Percentiles rank a stretch among this genome's conserved stretches.
Conservation (phyloP, 2,888 invertebrate genomes). For the Cactoblastis cactorum region DNA sequence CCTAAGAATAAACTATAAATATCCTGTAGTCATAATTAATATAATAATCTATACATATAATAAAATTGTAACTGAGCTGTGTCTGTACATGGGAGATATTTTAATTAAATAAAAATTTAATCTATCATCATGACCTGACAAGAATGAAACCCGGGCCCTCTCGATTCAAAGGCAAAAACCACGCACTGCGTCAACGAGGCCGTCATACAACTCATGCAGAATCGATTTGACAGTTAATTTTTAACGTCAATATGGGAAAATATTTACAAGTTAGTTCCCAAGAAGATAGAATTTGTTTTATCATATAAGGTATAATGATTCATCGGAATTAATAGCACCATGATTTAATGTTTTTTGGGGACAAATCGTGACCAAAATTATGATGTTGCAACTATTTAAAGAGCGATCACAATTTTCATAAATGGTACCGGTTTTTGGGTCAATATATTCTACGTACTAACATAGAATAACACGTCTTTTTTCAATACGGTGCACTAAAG, state of each 20-base stretch:
- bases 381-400: not conserved
- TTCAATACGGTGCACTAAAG: not conserved
- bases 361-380: not conserved
- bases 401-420: not conserved
- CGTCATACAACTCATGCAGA: not conserved
- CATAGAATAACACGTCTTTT: not conserved
- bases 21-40: no score
- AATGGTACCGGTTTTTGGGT: not conserved
- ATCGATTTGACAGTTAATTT: not conserved
- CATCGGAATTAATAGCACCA: not conserved
- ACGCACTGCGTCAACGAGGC: no score
- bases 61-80: no score
- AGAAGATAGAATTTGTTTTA: not conserved
- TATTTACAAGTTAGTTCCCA: not conserved
- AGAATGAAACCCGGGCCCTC: no score
- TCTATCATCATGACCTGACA: no score
- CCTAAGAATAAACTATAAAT: no score
- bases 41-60: no score
- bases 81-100: no score
- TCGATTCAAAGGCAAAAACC: no score
- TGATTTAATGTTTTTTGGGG: not conserved
- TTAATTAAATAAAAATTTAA: no score
- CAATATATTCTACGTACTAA: not conserved
- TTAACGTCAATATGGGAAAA: not conserved
- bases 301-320: not conserved